phyloP scores from a whole-genome alignment of 1,140 invertebrate genomes.

The Zaprionus ornatus region DNA sequence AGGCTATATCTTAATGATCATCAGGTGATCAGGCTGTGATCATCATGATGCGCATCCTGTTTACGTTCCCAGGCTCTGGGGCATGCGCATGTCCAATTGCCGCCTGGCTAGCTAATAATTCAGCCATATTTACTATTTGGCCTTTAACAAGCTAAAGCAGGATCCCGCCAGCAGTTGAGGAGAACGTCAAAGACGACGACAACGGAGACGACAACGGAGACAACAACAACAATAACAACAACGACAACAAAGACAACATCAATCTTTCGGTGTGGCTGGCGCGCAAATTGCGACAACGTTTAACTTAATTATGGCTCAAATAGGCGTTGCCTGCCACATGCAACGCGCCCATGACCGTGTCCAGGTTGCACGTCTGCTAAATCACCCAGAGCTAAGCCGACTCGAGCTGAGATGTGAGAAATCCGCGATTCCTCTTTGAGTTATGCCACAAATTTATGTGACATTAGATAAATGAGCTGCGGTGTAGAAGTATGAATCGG shows the following conservation, averaged over 20 bases:
- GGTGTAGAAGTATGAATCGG: background rate
- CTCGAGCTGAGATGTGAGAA: slow-evolving; percentile 13
- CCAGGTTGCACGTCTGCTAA: slow-evolving; percentile 20
- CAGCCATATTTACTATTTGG: slow-evolving; percentile 72
- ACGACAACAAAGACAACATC: slow-evolving; percentile 74
- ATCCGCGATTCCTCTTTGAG: slow-evolving; percentile 7
- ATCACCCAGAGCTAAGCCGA: background rate
- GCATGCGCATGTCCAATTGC: slow-evolving; percentile 73
- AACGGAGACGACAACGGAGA: slow-evolving; percentile 57
- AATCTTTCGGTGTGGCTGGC: slow-evolving; percentile 66
- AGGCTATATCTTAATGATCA: background rate
- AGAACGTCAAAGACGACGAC: background rate
- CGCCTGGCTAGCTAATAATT: slow-evolving; percentile 67
- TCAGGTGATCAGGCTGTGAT: background rate
- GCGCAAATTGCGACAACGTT: slow-evolving; percentile 80
- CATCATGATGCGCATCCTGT: slow-evolving; percentile 24
- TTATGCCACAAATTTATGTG: slow-evolving; percentile 45
- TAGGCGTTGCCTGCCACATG: slow-evolving; percentile 71
- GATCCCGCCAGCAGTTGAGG: slow-evolving; percentile 27
- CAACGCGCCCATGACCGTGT: slow-evolving; percentile 64
- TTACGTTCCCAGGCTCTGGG: slow-evolving; percentile 59
- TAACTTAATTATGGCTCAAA: slow-evolving; percentile 81
- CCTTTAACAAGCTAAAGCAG: slow-evolving; percentile 60
- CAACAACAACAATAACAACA: slow-evolving; percentile 76
- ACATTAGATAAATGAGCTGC: slow-evolving; percentile 35